phyloP scores from a whole-genome alignment of 35 echinoderm and acorn worm species.

The Hemicentrotus pulcherrimus region DNA sequence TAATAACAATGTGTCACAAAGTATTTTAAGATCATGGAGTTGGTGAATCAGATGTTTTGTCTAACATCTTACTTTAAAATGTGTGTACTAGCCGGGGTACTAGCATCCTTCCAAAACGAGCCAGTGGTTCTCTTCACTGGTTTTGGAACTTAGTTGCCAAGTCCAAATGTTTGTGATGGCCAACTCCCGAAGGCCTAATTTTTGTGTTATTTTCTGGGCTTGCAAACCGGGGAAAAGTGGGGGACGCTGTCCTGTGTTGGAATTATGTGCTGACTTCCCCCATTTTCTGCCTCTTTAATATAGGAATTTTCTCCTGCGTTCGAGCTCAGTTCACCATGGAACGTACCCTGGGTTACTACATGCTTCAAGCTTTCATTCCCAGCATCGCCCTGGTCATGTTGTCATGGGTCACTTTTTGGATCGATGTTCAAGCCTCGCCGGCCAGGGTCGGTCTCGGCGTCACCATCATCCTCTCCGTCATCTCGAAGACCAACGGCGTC shows the following conservation, averaged over 20 bases:
- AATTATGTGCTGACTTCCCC: background rate
- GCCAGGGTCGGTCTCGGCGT: slow-evolving; percentile 83
- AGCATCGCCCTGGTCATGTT: slow-evolving; percentile 72
- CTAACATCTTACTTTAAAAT: no score
- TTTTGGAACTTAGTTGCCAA: no score
- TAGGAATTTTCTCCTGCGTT: slow-evolving; percentile 77
- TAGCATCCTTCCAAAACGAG: no score
- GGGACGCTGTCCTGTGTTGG: background rate
- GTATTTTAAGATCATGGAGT: no score
- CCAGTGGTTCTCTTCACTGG: no score
- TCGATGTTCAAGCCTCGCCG: slow-evolving; percentile 72
- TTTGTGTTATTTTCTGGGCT: background rate
- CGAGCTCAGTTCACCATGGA: slow-evolving; percentile 61
- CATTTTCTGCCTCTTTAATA: background rate
- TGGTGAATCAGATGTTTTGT: no score
- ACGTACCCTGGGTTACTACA: slow-evolving; percentile 75
- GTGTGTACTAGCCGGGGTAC: no score
- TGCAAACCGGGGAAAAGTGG: background rate
- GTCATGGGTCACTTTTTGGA: slow-evolving; percentile 90
- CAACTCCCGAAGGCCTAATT: no score
- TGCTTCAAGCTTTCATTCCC: slow-evolving; percentile 84
- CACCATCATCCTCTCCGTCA: slow-evolving; percentile 83
- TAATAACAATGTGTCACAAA: no score
- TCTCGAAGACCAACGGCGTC: slow-evolving; percentile 78
- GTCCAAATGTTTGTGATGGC: no score